Evolutionary conservation across 2,113 vertebrate genomes (phyloP).

Genomic region (Etia nguti): DNA sequence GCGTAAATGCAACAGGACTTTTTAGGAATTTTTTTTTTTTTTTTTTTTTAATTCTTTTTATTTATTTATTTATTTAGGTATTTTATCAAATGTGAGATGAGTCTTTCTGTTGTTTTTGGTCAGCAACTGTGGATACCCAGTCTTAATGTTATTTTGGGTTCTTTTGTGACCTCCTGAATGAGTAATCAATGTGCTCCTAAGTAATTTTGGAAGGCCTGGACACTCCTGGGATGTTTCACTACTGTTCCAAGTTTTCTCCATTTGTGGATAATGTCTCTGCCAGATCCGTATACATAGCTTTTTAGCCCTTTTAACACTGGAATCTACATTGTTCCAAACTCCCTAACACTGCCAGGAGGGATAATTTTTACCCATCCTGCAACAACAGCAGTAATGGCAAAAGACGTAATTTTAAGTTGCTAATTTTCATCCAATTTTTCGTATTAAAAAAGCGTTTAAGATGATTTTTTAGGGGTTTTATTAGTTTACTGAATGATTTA

Average conservation of each 20-base stretch:
- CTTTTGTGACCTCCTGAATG: not conserved
- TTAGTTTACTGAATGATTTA: not conserved
- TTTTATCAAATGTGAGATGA: not conserved
- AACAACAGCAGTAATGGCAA: not conserved
- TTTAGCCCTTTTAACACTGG: accelerated
- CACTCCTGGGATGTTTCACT: not conserved
- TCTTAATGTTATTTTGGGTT: not conserved
- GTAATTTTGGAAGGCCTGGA: not conserved
- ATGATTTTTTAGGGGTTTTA: accelerated
- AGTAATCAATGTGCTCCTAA: not conserved
- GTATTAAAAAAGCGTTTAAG: not conserved
- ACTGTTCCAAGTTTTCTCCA: not conserved
- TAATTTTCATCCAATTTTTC: not conserved
- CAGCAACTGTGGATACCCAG: not conserved
- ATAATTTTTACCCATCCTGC: not conserved
- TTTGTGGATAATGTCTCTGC: not conserved
- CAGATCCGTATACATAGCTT: not conserved
- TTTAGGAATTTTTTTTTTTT: accelerated
- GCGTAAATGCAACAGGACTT: not conserved
- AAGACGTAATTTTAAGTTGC: not conserved
- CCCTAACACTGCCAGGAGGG: not conserved
- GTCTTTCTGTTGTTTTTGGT: not conserved
- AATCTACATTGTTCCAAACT: accelerated
- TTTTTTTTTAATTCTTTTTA: not conserved
- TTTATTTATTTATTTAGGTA: accelerated